These are phyloP conservation scores for Oreotrochilus melanogaster DNA, from an alignment of 2,113 vertebrate genomes.

Conservation along the genomic window DNA sequence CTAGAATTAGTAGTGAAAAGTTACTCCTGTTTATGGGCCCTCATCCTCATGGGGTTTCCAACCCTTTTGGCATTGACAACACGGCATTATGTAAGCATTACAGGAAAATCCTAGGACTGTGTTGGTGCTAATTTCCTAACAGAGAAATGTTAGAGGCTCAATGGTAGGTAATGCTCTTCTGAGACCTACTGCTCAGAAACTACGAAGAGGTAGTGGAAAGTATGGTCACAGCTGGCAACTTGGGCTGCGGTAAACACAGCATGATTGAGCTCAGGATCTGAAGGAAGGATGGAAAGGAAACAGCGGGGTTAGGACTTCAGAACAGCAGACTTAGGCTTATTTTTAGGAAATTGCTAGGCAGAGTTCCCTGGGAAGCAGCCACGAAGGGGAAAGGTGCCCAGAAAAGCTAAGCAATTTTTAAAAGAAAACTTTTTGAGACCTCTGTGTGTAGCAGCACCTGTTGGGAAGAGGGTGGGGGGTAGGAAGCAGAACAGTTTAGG, in stretches of 20 bases:
- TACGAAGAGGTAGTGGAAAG: background rate
- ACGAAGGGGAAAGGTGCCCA: conserved; percentile 30
- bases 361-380: conserved; percentile 34
- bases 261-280: background rate
- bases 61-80: background rate
- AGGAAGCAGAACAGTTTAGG: background rate
- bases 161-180: background rate
- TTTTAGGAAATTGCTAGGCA: conserved; percentile 39
- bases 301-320: background rate
- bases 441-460: background rate
- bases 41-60: background rate
- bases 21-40: background rate
- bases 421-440: background rate
- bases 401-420: conserved; percentile 45
- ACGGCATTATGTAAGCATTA: background rate
- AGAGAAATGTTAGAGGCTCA: background rate
- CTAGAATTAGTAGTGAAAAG: background rate
- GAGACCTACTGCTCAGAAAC: background rate
- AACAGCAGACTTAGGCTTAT: background rate
- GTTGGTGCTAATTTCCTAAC: background rate
- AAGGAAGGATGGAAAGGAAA: background rate
- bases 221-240: background rate
- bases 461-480: background rate
- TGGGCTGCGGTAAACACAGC: background rate
- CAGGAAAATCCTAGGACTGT: background rate